A percentile compares a stretch with the other conserved stretches of the same genome.
Conservation (phyloP, 2,888 invertebrate genomes). For the Dorcus parallelipipedus region DNA sequence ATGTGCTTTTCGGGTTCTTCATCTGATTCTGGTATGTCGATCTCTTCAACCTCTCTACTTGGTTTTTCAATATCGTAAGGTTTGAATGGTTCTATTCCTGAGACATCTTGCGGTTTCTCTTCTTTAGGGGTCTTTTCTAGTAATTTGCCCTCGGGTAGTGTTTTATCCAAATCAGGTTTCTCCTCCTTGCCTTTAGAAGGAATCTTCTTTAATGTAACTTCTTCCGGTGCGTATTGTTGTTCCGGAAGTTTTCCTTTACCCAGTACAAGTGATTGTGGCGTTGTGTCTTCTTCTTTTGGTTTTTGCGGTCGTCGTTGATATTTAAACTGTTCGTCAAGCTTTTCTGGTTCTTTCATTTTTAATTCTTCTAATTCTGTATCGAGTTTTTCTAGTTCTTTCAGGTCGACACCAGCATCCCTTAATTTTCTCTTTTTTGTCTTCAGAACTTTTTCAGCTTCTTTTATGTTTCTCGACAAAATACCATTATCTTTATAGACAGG, state of each 20-base stretch:
- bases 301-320: conserved; percentile 29
- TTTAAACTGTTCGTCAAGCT: conserved; percentile 39
- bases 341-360: conserved; percentile 45
- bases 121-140: conserved; percentile 19
- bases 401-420: conserved; percentile 43
- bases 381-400: conserved; percentile 48
- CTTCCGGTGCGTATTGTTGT: conserved; percentile 35
- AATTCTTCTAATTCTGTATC: conserved; percentile 47
- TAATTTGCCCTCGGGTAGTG: conserved; percentile 4
- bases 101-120: conserved; percentile 38
- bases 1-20: conserved; percentile 34
- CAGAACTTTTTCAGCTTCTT: conserved; percentile 50
- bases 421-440: conserved; percentile 48
- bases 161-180: conserved; percentile 21
- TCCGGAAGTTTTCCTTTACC: conserved; percentile 43
- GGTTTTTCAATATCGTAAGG: conserved; percentile 45
- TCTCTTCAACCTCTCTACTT: conserved; percentile 41
- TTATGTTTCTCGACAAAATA: conserved; percentile 50
- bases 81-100: conserved; percentile 42
- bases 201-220: conserved; percentile 44
- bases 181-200: conserved; percentile 35
- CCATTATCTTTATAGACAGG: conserved; percentile 49
- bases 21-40: conserved; percentile 38
- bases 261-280: conserved; percentile 36
- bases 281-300: conserved; percentile 31